Evolutionary conservation across 2,888 invertebrate genomes (phyloP), one percentile per base, ranked within the genome.

Genomic region (Caenorhabditis panamensis): DNA sequence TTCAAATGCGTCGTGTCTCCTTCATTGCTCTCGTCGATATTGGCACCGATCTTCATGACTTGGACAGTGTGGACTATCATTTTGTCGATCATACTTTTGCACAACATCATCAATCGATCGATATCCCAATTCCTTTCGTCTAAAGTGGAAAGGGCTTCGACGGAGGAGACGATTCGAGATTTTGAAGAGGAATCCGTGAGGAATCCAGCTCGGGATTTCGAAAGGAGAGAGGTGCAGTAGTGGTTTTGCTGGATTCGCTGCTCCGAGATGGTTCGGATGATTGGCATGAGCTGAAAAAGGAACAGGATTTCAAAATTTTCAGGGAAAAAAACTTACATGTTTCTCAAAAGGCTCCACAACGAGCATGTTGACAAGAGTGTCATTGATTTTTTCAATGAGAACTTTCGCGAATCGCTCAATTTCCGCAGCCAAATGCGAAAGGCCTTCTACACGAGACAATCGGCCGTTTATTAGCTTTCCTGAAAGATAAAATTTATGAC

Each of bases 341-440:
- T 82, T 73, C 64, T 90, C 90, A 67, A 90, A 90, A 0, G 90
- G 89, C 47, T 89, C 88, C 3, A 86, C 83, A 20, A 89, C 85
- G 1, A 89, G 53, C 51, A 87, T 82, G 44, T 83, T 84, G 8
- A 89, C 84, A 0, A 90, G 72, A 13, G 82, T 81, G 28, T 81
- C 82, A 56, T 88, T 86, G 63, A 89, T 87, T 24, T 80, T 82
- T 9, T 84, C 81, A 31, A 83, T 75, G 6, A 86, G 75, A 20
- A 78, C 37, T 31, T 79, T 62, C 1, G 84, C 51, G n/a, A 82
- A 80, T 16, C 77, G 41, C 26, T 75, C 75, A 36, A 86, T 77
- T 37, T 76, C 68, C 2, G 77, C 62, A 22, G 85, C 53, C 28
- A 89, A 78, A 31, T 89, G 88, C 9, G 83, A 82, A 9, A 89